Conservation (phyloP, 1,140 invertebrate genomes). For the Panagrolaimus sp. region DNA sequence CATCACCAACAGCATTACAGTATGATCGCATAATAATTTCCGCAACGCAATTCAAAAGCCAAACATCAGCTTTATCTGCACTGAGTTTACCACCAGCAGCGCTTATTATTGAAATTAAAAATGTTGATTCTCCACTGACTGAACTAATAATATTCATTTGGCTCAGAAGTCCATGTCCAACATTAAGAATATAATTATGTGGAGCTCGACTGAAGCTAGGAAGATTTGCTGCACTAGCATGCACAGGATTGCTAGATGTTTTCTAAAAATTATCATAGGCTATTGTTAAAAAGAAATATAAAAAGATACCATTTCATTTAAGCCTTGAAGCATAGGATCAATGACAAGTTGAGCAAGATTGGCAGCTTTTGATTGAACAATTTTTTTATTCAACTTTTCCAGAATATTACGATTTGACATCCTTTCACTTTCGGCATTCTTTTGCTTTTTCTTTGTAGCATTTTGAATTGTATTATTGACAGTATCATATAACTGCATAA, state of each 20-base stretch:
- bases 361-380: neutral
- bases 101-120: slow-evolving; percentile 1
- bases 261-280: neutral
- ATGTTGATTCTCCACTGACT: neutral
- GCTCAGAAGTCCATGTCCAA: neutral
- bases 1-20: neutral
- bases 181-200: slow-evolving; percentile 10
- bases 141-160: slow-evolving; percentile 1
- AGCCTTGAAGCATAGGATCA: neutral
- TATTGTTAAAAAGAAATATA: too few relatives aligned
- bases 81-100: neutral
- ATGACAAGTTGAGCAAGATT: neutral
- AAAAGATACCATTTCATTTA: slow-evolving; percentile 8
- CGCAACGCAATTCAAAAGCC: slow-evolving; percentile 1
- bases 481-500: slow-evolving; percentile 4
- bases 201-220: slow-evolving; percentile 3
- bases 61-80: neutral
- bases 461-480: neutral
- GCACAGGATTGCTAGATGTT: neutral
- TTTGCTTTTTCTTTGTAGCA: neutral
- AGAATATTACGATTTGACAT: neutral
- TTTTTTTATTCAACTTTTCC: slow-evolving; percentile 8
- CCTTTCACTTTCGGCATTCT: too few relatives aligned
- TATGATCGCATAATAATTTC: neutral
- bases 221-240: neutral